Evolutionary conservation across 2,113 vertebrate genomes (phyloP).

Genomic region (Ictidomys tridecemlineatus): DNA sequence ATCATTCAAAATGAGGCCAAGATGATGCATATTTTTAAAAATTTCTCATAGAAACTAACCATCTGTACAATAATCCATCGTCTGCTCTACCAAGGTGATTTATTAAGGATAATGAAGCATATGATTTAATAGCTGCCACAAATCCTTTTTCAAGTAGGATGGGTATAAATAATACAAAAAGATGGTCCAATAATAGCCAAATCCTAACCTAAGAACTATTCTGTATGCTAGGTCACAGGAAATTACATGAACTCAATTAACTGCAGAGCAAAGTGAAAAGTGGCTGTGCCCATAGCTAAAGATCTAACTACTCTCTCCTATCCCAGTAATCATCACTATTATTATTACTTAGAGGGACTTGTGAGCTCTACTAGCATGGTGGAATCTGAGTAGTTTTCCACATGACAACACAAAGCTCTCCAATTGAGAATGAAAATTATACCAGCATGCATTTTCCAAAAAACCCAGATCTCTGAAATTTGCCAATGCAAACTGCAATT

Average conservation of each 20-base stretch:
- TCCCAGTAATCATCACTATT: background rate
- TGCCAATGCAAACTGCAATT: background rate
- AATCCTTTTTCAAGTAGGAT: constrained; percentile 75
- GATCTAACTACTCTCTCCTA: background rate
- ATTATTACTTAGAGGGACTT: background rate
- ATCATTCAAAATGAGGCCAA: constrained; percentile 48
- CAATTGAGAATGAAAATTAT: background rate
- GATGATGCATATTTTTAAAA: constrained; percentile 58
- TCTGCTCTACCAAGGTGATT: constrained; percentile 74
- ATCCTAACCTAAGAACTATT: constrained; percentile 64
- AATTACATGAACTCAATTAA: constrained; percentile 52
- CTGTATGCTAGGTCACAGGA: constrained; percentile 63
- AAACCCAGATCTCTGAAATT: constrained; percentile 19
- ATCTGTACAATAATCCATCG: constrained; percentile 69
- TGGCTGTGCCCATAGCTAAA: background rate
- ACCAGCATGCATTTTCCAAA: background rate
- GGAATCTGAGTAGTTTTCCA: background rate
- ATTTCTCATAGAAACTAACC: constrained; percentile 71
- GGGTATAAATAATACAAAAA: constrained; percentile 81
- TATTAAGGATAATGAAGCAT: constrained; percentile 80
- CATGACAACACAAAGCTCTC: background rate
- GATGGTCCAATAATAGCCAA: constrained; percentile 68
- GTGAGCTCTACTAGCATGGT: background rate
- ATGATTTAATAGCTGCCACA: constrained; percentile 72
- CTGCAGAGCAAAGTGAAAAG: constrained; percentile 1